A percentile compares a stretch with the other conserved stretches of the same genome.
Conservation (phyloP, 2,113 vertebrate genomes). For the Nothoprocta pentlandii region DNA sequence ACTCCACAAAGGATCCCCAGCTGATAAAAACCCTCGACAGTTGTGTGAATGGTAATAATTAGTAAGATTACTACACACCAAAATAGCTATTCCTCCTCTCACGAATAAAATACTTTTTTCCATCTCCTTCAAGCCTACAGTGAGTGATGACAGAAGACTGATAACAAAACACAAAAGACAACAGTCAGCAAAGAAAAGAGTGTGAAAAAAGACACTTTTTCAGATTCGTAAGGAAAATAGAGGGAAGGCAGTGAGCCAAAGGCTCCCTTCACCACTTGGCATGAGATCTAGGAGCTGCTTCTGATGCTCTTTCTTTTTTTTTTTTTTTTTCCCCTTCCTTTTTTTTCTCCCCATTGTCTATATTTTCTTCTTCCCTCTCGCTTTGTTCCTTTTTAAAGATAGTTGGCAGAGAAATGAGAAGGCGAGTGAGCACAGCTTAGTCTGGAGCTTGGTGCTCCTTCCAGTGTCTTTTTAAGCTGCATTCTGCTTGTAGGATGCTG, state of each 20-base stretch:
- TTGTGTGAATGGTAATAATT: neutral
- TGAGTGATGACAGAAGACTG: neutral
- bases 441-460: slow-evolving; percentile 17
- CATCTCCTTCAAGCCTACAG: neutral
- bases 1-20: neutral
- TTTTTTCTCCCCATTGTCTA: no score
- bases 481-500: neutral
- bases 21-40: neutral
- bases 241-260: neutral
- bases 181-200: neutral
- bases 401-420: neutral
- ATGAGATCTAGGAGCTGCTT: neutral
- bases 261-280: neutral
- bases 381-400: neutral
- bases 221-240: neutral
- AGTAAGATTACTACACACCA: neutral
- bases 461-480: neutral
- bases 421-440: neutral
- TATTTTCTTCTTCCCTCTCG: neutral
- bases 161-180: neutral
- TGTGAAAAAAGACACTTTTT: neutral
- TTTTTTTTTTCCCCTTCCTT: neutral
- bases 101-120: neutral
- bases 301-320: neutral
- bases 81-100: slow-evolving; percentile 1